phyloP scores from a whole-genome alignment of 1,140 invertebrate species.

The Nephotettix cincticeps region DNA sequence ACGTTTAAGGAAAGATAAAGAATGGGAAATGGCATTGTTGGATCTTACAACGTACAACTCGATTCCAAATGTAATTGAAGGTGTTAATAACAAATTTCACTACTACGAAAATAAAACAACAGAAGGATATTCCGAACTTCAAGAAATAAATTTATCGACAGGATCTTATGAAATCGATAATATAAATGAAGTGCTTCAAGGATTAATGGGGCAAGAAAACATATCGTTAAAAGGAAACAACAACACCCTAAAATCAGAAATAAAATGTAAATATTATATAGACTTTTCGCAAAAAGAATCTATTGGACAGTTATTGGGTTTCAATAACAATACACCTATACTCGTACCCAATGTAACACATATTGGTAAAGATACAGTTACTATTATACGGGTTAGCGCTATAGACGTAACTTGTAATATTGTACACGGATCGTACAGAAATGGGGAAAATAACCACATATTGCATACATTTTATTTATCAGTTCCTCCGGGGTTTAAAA shows the following conservation, averaged over 20 bases:
- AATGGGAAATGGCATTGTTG: background rate
- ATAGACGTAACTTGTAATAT: constrained; percentile 28
- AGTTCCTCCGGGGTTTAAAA: constrained; percentile 40
- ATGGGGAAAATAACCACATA: constrained; percentile 39
- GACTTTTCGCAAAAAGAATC: background rate
- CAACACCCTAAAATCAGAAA: constrained; percentile 5
- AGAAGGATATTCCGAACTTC: background rate
- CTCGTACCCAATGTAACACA: background rate
- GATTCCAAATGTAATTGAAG: constrained; percentile 16
- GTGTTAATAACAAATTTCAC: background rate
- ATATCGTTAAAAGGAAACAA: background rate
- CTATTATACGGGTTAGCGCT: constrained; percentile 5
- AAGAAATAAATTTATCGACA: constrained; percentile 6
- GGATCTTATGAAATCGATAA: constrained; percentile 9
- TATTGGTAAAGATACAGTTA: background rate
- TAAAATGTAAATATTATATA: background rate
- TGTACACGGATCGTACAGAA: constrained; percentile 39
- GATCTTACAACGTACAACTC: constrained; percentile 9
- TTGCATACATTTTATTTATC: constrained; percentile 42
- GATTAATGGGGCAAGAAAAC: background rate
- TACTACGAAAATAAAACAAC: background rate
- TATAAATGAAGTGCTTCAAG: background rate
- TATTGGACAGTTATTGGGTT: background rate
- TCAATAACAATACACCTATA: background rate
- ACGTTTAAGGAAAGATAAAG: background rate